These are phyloP conservation scores for Vanessa tameamea DNA, from an alignment of 1,140 invertebrate genomes.

Conservation along the genomic window DNA sequence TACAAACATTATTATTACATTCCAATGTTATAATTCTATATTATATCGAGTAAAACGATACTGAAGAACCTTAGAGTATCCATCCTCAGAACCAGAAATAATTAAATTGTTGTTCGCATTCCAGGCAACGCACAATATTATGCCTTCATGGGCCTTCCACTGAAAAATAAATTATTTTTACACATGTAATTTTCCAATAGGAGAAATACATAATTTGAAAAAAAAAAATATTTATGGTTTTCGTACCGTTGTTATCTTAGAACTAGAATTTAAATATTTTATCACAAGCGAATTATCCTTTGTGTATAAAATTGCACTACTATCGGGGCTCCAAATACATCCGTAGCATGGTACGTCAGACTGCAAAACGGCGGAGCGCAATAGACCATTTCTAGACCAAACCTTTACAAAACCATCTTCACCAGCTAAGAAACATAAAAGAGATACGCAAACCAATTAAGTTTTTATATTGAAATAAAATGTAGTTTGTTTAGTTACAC, in stretches of 20 bases:
- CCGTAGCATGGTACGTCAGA: slow-evolving; percentile 90
- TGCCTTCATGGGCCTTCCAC: slow-evolving; percentile 98
- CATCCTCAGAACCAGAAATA: slow-evolving; percentile 97
- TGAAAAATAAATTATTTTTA: slow-evolving; percentile 64
- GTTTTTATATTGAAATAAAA: not conserved
- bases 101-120: slow-evolving; percentile 93
- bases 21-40: too few relatives aligned
- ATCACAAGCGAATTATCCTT: slow-evolving; percentile 91
- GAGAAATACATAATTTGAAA: not conserved
- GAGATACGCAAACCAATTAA: not conserved
- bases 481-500: not conserved
- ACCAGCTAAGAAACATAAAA: slow-evolving; percentile 83
- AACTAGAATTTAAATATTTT: slow-evolving; percentile 94
- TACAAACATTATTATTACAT: slow-evolving; percentile 17
- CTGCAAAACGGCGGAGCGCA: slow-evolving; percentile 94
- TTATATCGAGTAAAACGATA: too few relatives aligned
- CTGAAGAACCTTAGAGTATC: slow-evolving; percentile 89
- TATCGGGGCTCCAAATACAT: slow-evolving; percentile 93
- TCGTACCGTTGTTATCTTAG: slow-evolving; percentile 89
- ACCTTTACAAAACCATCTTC: slow-evolving; percentile 98
- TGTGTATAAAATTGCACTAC: slow-evolving; percentile 91
- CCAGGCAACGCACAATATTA: slow-evolving; percentile 95
- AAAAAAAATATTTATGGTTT: not conserved
- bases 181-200: not conserved
- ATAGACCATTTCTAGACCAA: slow-evolving; percentile 97